Conservation (phyloP, 2,888 invertebrate species). For the Altica lythri region DNA sequence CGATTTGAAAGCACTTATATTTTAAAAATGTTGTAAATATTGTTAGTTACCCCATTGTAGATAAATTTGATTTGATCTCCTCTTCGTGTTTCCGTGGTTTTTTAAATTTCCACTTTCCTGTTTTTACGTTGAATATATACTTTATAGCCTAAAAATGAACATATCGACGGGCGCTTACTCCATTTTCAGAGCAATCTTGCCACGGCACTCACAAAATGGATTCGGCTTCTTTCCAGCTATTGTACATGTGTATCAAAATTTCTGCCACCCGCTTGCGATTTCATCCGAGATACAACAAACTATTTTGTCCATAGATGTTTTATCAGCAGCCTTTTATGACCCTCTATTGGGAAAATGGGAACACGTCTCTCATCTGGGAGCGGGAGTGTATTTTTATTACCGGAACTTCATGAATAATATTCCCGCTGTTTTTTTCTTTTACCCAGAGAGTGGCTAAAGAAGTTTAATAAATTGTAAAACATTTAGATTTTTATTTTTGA, state of each 20-base stretch:
- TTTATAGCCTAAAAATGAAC: conserved; percentile 11
- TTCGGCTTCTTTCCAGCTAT: background rate
- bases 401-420: conserved; percentile 10
- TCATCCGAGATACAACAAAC: conserved; percentile 9
- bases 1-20: too few species aligned
- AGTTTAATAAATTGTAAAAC: too few species aligned
- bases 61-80: conserved; percentile 5
- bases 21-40: too few species aligned
- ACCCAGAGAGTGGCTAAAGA: too few species aligned
- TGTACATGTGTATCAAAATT: conserved; percentile 3
- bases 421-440: background rate
- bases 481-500: too few species aligned
- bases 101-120: conserved; percentile 1
- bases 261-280: conserved; percentile 6
- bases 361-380: conserved; percentile 8
- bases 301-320: conserved; percentile 15
- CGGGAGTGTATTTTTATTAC: conserved; percentile 7
- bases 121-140: conserved; percentile 8
- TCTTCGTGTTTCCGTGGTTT: background rate
- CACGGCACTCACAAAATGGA: conserved; percentile 7
- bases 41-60: too few species aligned
- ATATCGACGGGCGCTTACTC: conserved; percentile 3
- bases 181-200: conserved; percentile 6
- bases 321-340: conserved; percentile 14
- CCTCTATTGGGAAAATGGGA: conserved; percentile 9